Evolutionary conservation across 1,140 invertebrate species (phyloP).

Genomic region (Ooceraea biroi): DNA sequence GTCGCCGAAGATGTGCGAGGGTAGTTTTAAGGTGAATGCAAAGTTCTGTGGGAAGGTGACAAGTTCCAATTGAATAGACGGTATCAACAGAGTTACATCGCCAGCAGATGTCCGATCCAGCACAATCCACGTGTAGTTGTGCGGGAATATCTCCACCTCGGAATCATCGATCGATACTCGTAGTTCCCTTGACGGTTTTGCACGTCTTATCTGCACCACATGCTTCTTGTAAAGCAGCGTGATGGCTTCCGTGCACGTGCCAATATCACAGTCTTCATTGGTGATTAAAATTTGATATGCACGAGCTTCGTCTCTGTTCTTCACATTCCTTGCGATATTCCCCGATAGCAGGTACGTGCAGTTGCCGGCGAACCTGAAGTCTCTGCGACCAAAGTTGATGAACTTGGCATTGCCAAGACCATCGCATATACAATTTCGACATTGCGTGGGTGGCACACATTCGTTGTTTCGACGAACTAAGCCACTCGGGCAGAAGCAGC

Average conservation of each 20-base stretch:
- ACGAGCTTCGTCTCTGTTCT: conserved; percentile 84
- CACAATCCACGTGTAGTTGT: conserved; percentile 82
- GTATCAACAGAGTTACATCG: conserved; percentile 84
- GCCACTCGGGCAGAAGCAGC: conserved; percentile 94
- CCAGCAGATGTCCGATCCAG: conserved; percentile 79
- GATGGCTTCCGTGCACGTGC: conserved; percentile 88
- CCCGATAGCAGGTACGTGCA: conserved; percentile 92
- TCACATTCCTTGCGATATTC: conserved; percentile 84
- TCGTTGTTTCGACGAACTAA: conserved; percentile 89
- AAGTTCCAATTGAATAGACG: conserved; percentile 83
- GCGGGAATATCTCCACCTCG: conserved; percentile 77
- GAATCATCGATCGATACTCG: conserved; percentile 80
- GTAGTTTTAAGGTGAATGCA: conserved; percentile 88
- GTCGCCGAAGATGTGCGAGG: conserved; percentile 91
- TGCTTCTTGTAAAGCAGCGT: conserved; percentile 90
- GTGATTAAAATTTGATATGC: conserved; percentile 90
- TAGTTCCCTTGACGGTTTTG: neutral
- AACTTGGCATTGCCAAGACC: conserved; percentile 91
- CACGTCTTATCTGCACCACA: conserved; percentile 87
- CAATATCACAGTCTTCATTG: conserved; percentile 88
- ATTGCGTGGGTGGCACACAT: conserved; percentile 90
- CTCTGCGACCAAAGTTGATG: conserved; percentile 91
- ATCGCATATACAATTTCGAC: conserved; percentile 92
- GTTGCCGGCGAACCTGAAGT: conserved; percentile 91
- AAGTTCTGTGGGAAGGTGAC: conserved; percentile 83